Conservation (phyloP, 2,888 invertebrate species). For the Torymus tubicola region DNA sequence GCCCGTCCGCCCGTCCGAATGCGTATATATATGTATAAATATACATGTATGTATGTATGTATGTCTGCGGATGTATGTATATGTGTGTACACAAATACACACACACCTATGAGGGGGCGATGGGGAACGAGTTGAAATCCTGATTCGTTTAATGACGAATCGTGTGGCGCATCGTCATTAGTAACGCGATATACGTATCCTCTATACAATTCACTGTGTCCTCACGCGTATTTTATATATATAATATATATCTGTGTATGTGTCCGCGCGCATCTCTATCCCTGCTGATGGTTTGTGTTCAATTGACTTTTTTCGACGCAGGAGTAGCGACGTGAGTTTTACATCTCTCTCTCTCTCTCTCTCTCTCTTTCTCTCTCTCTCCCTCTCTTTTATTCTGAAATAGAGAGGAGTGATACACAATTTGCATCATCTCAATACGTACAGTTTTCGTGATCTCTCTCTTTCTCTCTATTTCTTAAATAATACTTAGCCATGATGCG, state of each 20-base stretch:
- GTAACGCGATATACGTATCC: constrained; percentile 48
- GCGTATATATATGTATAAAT: too few species aligned
- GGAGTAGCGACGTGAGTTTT: too few species aligned
- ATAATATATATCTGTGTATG: not conserved
- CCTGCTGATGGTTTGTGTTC: not conserved
- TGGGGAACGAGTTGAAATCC: constrained; percentile 15
- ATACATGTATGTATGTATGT: too few species aligned
- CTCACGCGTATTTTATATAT: too few species aligned
- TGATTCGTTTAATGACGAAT: constrained; percentile 54
- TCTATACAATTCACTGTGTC: too few species aligned
- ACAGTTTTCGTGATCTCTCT: too few species aligned
- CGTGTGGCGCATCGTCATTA: constrained; percentile 45
- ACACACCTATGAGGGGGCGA: too few species aligned
- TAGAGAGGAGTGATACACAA: constrained; percentile 22
- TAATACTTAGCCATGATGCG: too few species aligned
- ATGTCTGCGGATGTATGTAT: not conserved
- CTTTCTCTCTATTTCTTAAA: too few species aligned
- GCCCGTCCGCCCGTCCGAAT: not conserved
- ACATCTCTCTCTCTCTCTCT: not conserved
- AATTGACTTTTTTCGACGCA: constrained; percentile 46
- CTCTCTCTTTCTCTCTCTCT: not conserved
- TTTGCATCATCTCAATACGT: constrained; percentile 31
- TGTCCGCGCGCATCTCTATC: not conserved
- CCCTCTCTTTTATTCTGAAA: not conserved
- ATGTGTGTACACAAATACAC: too few species aligned